Evolutionary conservation across 1,140 invertebrate species (phyloP), one percentile per base, ranked within the genome.

Genomic region (Stenopsyche tienmushanensis): DNA sequence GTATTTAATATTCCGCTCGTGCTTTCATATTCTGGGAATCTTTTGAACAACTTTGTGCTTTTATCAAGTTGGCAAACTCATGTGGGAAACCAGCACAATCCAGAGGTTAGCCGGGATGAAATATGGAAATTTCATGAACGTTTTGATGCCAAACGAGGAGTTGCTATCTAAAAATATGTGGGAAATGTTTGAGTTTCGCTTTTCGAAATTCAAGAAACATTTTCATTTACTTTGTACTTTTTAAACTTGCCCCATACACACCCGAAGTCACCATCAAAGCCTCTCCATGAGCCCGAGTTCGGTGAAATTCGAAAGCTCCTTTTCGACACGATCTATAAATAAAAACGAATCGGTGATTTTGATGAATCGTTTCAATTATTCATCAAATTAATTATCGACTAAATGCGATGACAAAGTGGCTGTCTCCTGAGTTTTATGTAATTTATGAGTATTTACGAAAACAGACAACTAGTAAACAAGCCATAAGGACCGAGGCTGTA

Each of bases 391-490:
- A 39, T 42, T 21, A 57, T 41, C 54, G 47, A 17, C 41, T 9
- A n/a, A 50, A 21, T 10, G 29, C 18, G 25, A 23, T 41, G 21
- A 50, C 60, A 41, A 63, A 50, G 23, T 44, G 58, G 58, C 23
- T 60, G 58, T 60, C 58, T 50, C 58, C 25, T 41, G 44, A 47
- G 45, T 49, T 23, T 25, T 2, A n/a, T n/a, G 52, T 64, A 64
- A 64, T 64, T 64, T 64, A 64, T 64, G 62, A 45, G 44, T 21
- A 23, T 29, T 50, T 24, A 10, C 39, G 10, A 34, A 26, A 49
- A 64, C 44, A 39, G 62, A 64, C 49, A 44, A 45, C 34, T 23
- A 29, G 50, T 64, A 64, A 64, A 64, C 62, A 64, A 34, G 41
- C 41, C 57, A 53, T 60, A 49, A 45, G 47, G 64, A 59, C 50